These are phyloP conservation scores for Picathartes gymnocephalus DNA, from an alignment of 2,113 vertebrate genomes.

Conservation along the genomic window DNA sequence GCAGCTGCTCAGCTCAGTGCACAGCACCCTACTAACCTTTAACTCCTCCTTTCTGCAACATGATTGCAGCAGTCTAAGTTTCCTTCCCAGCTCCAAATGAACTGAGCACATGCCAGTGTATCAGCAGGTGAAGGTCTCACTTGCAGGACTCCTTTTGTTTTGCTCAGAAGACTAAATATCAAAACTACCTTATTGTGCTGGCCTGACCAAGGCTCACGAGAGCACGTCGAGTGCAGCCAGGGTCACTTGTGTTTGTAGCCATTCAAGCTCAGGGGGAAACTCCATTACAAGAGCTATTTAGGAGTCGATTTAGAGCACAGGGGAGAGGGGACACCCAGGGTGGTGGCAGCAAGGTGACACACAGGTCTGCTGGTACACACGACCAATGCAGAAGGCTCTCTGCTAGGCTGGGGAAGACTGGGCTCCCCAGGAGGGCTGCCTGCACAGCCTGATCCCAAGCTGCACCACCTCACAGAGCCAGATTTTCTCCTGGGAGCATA, in stretches of 20 bases:
- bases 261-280: not conserved
- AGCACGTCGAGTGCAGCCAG: rapidly evolving
- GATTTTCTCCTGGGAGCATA: not conserved
- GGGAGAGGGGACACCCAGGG: not conserved
- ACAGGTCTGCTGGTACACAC: not conserved
- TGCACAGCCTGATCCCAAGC: not conserved
- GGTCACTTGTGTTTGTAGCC: not conserved
- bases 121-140: not conserved
- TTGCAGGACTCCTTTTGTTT: not conserved
- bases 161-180: not conserved
- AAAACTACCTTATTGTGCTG: not conserved
- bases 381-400: not conserved
- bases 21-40: not conserved
- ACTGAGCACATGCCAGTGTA: not conserved
- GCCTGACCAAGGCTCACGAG: not conserved
- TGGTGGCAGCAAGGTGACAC: not conserved
- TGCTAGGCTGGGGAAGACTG: not conserved
- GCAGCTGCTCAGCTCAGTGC: not conserved
- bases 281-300: not conserved
- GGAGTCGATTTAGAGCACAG: not conserved
- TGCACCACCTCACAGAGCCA: not conserved
- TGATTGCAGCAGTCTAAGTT: not conserved
- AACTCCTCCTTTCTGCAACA: not conserved
- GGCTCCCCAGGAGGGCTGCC: not conserved
- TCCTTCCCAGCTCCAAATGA: not conserved